Conservation (phyloP, 1,140 invertebrate genomes). For the Drepana arcuata region DNA sequence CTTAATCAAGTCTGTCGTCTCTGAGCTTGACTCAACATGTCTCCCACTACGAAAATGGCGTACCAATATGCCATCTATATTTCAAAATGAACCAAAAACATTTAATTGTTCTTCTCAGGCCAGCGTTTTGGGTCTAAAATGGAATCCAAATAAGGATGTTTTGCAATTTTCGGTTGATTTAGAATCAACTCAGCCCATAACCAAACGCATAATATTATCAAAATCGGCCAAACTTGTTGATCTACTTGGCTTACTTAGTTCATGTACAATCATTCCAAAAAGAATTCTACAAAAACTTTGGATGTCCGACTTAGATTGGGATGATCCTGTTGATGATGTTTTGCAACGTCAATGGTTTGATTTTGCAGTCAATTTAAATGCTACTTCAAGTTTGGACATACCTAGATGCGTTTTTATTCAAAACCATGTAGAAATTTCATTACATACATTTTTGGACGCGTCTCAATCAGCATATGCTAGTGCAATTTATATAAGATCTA, state of each 20-base stretch:
- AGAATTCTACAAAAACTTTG: constrained; percentile 16
- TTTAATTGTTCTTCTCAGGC: background rate
- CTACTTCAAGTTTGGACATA: constrained; percentile 1
- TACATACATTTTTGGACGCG: constrained; percentile 1
- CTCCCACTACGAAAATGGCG: background rate
- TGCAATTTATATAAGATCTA: background rate
- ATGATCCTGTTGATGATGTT: constrained; percentile 6
- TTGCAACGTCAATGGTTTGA: background rate
- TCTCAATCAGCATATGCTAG: constrained; percentile 1
- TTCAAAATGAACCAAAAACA: background rate
- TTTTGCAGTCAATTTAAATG: constrained; percentile 1
- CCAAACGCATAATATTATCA: constrained; percentile 8
- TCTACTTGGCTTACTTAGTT: constrained; percentile 8
- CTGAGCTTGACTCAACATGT: background rate
- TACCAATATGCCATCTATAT: background rate
- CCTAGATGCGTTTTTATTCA: background rate
- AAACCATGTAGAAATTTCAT: background rate
- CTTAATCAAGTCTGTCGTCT: background rate
- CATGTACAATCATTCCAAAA: constrained; percentile 7
- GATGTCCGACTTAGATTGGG: constrained; percentile 11
- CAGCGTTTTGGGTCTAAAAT: constrained; percentile 2
- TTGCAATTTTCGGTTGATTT: constrained; percentile 2
- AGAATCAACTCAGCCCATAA: constrained; percentile 2
- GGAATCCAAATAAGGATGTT: background rate
- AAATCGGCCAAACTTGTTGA: constrained; percentile 12